phyloP scores from a whole-genome alignment of 2,113 vertebrate genomes.

The Dicaeum eximium region DNA sequence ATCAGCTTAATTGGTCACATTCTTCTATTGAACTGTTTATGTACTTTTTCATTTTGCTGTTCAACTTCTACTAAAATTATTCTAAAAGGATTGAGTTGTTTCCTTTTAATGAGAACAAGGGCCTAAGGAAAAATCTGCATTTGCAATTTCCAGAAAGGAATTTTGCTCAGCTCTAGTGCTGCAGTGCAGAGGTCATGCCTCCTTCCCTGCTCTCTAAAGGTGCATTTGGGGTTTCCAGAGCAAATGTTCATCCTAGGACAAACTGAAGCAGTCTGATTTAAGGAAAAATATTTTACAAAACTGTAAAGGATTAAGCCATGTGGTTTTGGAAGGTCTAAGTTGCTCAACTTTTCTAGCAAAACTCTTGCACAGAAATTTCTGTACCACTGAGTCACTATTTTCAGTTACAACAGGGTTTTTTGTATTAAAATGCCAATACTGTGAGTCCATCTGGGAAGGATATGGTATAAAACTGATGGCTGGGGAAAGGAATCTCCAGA shows the following conservation, averaged over 20 bases:
- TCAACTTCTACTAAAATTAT: background rate
- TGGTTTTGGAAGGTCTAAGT: background rate
- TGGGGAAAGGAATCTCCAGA: background rate
- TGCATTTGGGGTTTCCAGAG: background rate
- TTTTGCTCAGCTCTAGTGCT: background rate
- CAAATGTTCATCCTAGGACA: background rate
- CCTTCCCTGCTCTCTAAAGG: background rate
- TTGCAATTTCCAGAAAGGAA: background rate
- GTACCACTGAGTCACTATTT: background rate
- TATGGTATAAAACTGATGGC: background rate
- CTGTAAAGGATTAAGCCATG: background rate
- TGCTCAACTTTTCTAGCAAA: background rate
- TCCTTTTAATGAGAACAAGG: background rate
- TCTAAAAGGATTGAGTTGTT: background rate
- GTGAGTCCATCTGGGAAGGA: background rate
- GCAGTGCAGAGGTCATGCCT: background rate
- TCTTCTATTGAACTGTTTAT: constrained; percentile 2
- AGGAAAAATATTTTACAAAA: background rate
- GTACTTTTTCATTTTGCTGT: constrained; percentile 1
- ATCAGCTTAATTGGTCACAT: constrained; percentile 1
- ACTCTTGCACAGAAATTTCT: background rate
- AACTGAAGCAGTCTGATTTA: background rate
- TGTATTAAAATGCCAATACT: background rate
- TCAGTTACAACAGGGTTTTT: background rate
- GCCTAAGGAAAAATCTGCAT: background rate